phyloP scores from a whole-genome alignment of 2,888 invertebrate species.

The Plutella xylostella region DNA sequence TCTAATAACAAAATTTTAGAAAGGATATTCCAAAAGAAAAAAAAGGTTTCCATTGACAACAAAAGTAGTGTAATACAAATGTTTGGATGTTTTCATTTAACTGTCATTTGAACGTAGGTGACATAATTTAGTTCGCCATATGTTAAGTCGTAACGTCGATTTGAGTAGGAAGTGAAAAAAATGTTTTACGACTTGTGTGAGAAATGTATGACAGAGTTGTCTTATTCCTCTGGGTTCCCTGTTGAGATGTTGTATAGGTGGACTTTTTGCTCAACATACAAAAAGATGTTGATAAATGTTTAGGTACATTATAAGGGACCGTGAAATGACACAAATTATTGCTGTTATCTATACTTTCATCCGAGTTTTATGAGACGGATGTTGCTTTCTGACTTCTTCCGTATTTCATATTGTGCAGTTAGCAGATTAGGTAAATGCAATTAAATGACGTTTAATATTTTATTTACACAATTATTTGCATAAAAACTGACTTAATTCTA shows the following conservation, averaged over 20 bases:
- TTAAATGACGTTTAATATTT: too few species aligned
- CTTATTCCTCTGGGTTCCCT: constrained; percentile 24
- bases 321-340: constrained; percentile 25
- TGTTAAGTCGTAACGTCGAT: constrained; percentile 55
- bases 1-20: too few species aligned
- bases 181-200: constrained; percentile 61
- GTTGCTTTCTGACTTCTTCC: too few species aligned
- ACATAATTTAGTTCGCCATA: constrained; percentile 68
- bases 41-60: too few species aligned
- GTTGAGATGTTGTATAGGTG: constrained; percentile 28
- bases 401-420: too few species aligned
- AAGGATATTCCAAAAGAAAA: too few species aligned
- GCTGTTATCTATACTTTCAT: too few species aligned
- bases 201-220: constrained; percentile 52
- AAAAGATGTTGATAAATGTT: constrained; percentile 40
- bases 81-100: constrained; percentile 70
- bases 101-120: constrained; percentile 65
- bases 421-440: too few species aligned
- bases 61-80: too few species aligned
- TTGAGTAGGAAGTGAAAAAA: constrained; percentile 63
- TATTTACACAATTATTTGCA: too few species aligned
- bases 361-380: too few species aligned
- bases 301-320: constrained; percentile 27
- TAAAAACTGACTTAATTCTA: too few species aligned
- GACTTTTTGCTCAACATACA: constrained; percentile 29